Base-by-base conservation (phyloP, 2,888 invertebrate species). In the Lissonota sp. region DNA sequence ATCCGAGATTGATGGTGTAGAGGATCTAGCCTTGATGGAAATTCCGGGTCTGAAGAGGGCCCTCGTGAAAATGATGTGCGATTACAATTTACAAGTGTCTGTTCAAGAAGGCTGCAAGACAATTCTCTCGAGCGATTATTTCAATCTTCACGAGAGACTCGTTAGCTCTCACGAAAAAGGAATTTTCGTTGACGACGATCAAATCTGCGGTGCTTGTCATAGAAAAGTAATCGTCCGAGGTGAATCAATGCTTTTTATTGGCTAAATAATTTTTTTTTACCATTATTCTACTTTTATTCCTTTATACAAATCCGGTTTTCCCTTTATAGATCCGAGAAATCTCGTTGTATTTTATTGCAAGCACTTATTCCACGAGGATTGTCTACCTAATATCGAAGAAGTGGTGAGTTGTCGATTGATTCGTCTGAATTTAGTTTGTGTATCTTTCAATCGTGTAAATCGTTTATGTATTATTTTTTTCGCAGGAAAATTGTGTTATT, bases 31-130 rank as follows among this genome's bases (percentile, higher is more conserved):
- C 96, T 96, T 96, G 1, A 95, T 97, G 93, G 94, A 97, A 91
- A 98, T 99, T 87, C 97, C 97, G 6, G 98, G 98, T 51, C 93
- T 99, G 55, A 96, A 98, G 86, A 96, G 97, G 88, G 97, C 98
- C 0, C 94, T 99, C 7, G 97, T 98, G 0, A 98, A 98, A 93
- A 98, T 99, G 95, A 95, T 99, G 93, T 96, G 97, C 87, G 99
- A 99, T 92, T 99, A 98, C 92, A 97, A 97, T 90, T 94, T 99
- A 79, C 98, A 99, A 95, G 96, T 98, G 40, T 97, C 98, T 0
- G 96, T 98, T 26, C 96, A 98, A 92, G 97, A 98, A 92, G 97
- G 97, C 0, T 98, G 97, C 92, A 96, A 97, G 88, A 96, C 97
- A 89, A 98, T 99, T 82, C 95, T 99, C n/a, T 95, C 97, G 0